Evolutionary conservation across 2,797 vertebrate genomes (phyloP), one percentile per base, ranked within the genome.

Genomic region (Octomys mimax): DNA sequence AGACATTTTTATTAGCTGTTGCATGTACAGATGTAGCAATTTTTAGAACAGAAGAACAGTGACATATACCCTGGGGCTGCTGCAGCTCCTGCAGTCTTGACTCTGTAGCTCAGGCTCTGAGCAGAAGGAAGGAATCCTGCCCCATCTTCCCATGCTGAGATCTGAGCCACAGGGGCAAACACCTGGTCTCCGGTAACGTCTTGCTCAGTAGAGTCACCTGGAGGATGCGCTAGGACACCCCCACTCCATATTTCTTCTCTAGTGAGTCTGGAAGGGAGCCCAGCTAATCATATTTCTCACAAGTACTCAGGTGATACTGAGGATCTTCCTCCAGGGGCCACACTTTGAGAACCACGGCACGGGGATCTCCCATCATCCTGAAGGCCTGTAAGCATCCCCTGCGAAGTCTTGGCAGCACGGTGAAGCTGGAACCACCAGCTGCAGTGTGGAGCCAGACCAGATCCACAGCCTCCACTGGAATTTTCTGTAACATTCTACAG

Each of bases 1-100:
- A 88, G 93, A 94, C 42, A 4, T 96, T 97, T 95, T 97, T 96
- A 96, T 98, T 94, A 96, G 93, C 93, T 93, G 1, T 5, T 93
- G 87, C 95, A 81, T 77, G 81, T 93, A 94, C 94, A 97, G 95
- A 97, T 96, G 93, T 86, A 96, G 93, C 91, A 94, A 81, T 94
- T 96, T 97, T 97, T 96, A 95, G 93, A 92, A 88, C n/a, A 88
- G 83, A 83, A 85, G 93, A 86, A 61, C 52, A 86, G 89, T 83
- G 96, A 81, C 92, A 93, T 49, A 61, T 92, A 90, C 91, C 93
- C 96, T 54, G 85, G 81, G 93, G 95, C 96, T 68, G 46, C 52
- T 0, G 33, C 1, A 0, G 81, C 81, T 94, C 79, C 82, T 52
- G 89, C 78, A 1, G 64, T 80, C 93, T 70, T 59, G 68, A 66